phyloP scores from a whole-genome alignment of 64 coral and sea anemone species.

The Actinia equina region DNA sequence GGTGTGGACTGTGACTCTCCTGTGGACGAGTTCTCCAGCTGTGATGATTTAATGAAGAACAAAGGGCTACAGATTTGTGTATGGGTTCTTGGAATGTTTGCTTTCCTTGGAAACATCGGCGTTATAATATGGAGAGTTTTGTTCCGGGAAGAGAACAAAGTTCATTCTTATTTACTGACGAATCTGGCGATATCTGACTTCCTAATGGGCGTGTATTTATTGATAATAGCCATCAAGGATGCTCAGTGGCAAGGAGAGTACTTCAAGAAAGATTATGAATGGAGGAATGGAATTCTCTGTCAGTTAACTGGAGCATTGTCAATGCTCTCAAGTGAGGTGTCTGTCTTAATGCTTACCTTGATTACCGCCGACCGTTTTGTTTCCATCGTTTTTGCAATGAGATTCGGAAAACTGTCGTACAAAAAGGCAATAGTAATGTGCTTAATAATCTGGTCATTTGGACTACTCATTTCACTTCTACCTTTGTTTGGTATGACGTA shows the following conservation, averaged over 20 bases:
- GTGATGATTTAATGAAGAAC: slow-evolving; percentile 53
- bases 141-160: slow-evolving; percentile 45
- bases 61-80: slow-evolving; percentile 25
- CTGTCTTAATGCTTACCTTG: slow-evolving; percentile 39
- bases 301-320: slow-evolving; percentile 40
- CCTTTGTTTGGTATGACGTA: slow-evolving; percentile 24
- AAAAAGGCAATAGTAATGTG: neutral
- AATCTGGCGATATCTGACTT: slow-evolving; percentile 49
- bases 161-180: slow-evolving; percentile 47
- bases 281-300: slow-evolving; percentile 26
- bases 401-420: slow-evolving; percentile 2
- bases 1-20: slow-evolving; percentile 29
- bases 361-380: slow-evolving; percentile 51
- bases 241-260: slow-evolving; percentile 56
- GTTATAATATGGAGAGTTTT: slow-evolving; percentile 31
- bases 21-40: slow-evolving; percentile 42
- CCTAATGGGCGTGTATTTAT: slow-evolving; percentile 48
- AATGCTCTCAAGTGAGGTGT: slow-evolving; percentile 48
- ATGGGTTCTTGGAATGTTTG: slow-evolving; percentile 41
- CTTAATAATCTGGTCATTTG: neutral
- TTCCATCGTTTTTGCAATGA: slow-evolving; percentile 50
- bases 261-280: slow-evolving; percentile 45
- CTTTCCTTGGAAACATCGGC: slow-evolving; percentile 24
- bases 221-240: slow-evolving; percentile 44
- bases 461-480: slow-evolving; percentile 17